A percentile compares a stretch with the other conserved stretches of the same genome.
These are phyloP conservation scores for Epirrita christyi DNA, from an alignment of 2,888 invertebrate species.

Conservation along the genomic window DNA sequence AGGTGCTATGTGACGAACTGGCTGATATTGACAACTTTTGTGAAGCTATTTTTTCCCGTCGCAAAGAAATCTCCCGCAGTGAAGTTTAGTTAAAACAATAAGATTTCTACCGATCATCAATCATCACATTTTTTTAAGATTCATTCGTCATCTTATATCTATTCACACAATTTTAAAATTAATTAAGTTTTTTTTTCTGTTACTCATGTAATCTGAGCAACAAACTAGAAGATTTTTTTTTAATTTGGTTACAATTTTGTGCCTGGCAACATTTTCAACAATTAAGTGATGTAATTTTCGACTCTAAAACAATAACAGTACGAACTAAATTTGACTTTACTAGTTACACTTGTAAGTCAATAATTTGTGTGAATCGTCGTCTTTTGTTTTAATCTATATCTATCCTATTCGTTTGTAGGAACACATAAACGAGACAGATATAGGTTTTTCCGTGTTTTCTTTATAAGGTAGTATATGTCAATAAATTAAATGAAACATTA, in stretches of 20 bases:
- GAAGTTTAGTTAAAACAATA: constrained; percentile 12
- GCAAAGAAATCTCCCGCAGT: constrained; percentile 15
- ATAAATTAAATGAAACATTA: constrained; percentile 25
- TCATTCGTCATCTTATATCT: constrained; percentile 9
- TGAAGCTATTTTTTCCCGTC: not conserved
- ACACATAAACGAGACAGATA: constrained; percentile 9
- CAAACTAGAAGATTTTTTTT: constrained; percentile 14
- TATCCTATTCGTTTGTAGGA: constrained; percentile 14
- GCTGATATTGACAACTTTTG: not conserved
- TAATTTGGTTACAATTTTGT: constrained; percentile 16
- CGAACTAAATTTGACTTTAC: constrained; percentile 14
- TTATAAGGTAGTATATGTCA: constrained; percentile 8
- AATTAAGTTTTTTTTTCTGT: not conserved
- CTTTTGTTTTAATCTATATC: constrained; percentile 6
- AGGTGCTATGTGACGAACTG: too few relatives aligned
- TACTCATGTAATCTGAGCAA: constrained; percentile 6
- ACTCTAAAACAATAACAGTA: constrained; percentile 9
- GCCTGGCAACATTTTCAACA: constrained; percentile 21
- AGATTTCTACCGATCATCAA: constrained; percentile 6
- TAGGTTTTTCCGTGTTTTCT: constrained; percentile 3
- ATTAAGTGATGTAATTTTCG: constrained; percentile 19
- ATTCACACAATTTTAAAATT: constrained; percentile 3
- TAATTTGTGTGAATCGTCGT: constrained; percentile 11
- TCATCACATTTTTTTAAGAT: constrained; percentile 16
- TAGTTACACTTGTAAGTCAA: constrained; percentile 24